These are phyloP conservation scores for Melopsittacus undulatus DNA, from an alignment of 2,797 vertebrate genomes.

Conservation along the genomic window DNA sequence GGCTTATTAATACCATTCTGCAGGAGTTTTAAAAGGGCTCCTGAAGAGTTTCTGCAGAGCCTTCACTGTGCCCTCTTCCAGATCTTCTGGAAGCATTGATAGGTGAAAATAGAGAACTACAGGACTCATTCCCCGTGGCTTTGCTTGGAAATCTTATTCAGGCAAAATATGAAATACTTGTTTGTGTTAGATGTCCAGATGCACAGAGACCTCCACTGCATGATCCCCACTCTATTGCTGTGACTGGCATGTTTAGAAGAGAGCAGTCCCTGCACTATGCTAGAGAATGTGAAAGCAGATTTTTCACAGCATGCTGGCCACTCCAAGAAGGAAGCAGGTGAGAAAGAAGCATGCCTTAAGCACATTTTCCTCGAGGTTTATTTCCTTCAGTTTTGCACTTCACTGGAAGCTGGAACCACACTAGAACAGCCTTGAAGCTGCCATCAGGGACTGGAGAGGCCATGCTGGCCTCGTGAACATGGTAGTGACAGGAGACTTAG, in stretches of 20 bases:
- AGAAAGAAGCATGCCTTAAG: background rate
- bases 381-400: background rate
- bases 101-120: background rate
- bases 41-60: background rate
- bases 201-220: background rate
- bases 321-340: background rate
- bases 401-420: background rate
- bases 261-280: too few relatives aligned
- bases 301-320: background rate
- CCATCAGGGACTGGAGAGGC: background rate
- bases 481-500: background rate
- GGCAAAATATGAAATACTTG: background rate
- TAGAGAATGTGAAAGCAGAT: background rate
- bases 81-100: background rate
- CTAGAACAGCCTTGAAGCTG: background rate
- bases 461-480: background rate
- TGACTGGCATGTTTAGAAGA: background rate
- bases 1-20: background rate
- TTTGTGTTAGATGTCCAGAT: background rate
- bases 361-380: background rate
- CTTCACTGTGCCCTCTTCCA: background rate
- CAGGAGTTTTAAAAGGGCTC: background rate
- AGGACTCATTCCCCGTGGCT: background rate
- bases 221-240: fast-evolving
- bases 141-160: background rate